Percentiles rank a stretch among this genome's conserved stretches.
Evolutionary conservation across 2,797 vertebrate genomes (phyloP).

Genomic region (Oreonectes daqikongensis): DNA sequence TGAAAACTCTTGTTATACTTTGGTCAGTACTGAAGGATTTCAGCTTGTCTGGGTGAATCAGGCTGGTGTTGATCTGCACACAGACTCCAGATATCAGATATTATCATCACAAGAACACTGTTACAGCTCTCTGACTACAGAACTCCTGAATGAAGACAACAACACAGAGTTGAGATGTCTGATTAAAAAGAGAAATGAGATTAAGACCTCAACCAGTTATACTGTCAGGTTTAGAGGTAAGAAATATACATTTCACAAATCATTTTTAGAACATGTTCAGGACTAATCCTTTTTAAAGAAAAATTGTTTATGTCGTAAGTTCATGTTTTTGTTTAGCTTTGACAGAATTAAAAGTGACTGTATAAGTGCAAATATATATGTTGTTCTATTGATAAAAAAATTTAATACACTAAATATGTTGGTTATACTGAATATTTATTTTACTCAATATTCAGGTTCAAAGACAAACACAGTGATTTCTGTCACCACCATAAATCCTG

Average conservation of each 20-base stretch:
- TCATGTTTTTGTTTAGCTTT: too few species aligned
- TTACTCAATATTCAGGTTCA: too few species aligned
- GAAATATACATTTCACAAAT: too few species aligned
- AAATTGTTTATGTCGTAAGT: too few species aligned
- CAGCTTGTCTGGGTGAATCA: slow-evolving; percentile 25
- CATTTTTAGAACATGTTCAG: too few species aligned
- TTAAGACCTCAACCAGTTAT: background rate
- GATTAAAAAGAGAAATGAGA: background rate
- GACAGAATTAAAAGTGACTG: too few species aligned
- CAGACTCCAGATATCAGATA: slow-evolving; percentile 28
- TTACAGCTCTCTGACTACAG: background rate
- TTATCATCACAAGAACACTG: background rate
- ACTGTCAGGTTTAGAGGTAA: slow-evolving; percentile 4
- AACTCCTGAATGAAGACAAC: slow-evolving; percentile 21
- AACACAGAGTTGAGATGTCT: slow-evolving; percentile 11
- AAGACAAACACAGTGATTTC: background rate
- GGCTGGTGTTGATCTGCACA: background rate
- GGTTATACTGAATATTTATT: too few species aligned
- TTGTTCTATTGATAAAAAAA: too few species aligned
- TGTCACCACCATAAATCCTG: background rate
- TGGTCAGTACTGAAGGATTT: rapidly evolving
- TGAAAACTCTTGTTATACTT: background rate
- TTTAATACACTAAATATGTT: too few species aligned
- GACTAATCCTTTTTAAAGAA: too few species aligned
- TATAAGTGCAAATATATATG: too few species aligned